Percentiles rank a stretch among this genome's conserved stretches.
Conservation (phyloP, 2,797 vertebrate genomes). For the Gymnoscopelus microlampas region DNA sequence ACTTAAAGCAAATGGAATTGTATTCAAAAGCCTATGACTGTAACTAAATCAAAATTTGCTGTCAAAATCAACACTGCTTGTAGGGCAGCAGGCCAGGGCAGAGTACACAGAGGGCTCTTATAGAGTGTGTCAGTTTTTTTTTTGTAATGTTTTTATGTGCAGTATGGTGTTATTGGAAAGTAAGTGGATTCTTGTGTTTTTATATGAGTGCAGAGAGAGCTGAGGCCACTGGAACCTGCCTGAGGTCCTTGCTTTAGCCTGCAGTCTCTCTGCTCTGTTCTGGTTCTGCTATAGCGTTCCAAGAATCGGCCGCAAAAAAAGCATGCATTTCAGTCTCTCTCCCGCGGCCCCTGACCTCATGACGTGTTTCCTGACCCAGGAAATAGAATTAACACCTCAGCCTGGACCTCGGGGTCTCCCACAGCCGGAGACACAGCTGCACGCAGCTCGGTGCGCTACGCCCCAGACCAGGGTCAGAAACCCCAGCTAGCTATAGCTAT, state of each 20-base stretch:
- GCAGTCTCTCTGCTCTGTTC: conserved; percentile 36
- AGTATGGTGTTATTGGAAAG: conserved; percentile 64
- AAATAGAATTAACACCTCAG: conserved; percentile 86
- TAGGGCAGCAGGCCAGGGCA: not conserved
- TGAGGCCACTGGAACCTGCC: conserved; percentile 49
- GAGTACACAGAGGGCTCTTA: not conserved
- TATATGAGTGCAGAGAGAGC: conserved; percentile 57
- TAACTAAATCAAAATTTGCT: too few species aligned
- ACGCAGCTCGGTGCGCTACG: conserved; percentile 14
- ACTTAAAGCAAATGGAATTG: too few species aligned
- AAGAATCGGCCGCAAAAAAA: too few species aligned
- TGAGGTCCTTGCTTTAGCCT: conserved; percentile 11
- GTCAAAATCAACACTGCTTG: too few species aligned
- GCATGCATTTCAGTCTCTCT: conserved; percentile 53
- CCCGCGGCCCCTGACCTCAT: conserved; percentile 72
- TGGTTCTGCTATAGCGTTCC: conserved; percentile 10
- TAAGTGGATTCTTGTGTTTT: conserved; percentile 55
- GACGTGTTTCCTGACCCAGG: conserved; percentile 83
- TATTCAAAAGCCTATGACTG: too few species aligned
- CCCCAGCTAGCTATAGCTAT: conserved; percentile 26
- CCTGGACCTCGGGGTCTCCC: conserved; percentile 53
- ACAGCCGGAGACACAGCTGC: conserved; percentile 73
- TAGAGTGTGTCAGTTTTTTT: conserved; percentile 8
- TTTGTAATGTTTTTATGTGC: conserved; percentile 24
- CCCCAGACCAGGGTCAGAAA: conserved; percentile 35